These are phyloP conservation scores for Rhopalosiphum nymphaeae DNA, from an alignment of 2,888 invertebrate species.

Conservation along the genomic window DNA sequence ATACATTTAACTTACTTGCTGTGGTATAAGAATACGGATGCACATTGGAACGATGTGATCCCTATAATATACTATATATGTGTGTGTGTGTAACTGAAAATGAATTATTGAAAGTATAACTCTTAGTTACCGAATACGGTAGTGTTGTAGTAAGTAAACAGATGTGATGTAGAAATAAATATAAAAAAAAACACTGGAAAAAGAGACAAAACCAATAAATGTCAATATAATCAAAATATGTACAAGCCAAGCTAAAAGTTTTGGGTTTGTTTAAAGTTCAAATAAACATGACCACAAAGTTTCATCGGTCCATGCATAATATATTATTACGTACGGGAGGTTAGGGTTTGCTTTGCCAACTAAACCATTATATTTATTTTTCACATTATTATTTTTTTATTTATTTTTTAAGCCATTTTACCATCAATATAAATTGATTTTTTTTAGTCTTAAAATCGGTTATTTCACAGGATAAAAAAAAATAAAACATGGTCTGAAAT, in stretches of 20 bases:
- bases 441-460: not conserved
- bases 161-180: not conserved
- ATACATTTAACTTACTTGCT: not conserved
- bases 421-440: not conserved
- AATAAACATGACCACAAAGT: conserved; percentile 49
- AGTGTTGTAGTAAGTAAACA: conserved; percentile 17
- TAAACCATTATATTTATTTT: not conserved
- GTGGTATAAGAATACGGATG: not conserved
- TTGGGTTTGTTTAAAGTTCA: not conserved
- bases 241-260: conserved; percentile 9
- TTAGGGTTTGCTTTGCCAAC: not conserved
- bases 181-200: not conserved
- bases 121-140: not conserved
- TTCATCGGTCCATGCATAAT: conserved; percentile 14
- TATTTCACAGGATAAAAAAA: not conserved
- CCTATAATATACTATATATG: not conserved
- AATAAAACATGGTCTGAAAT: not conserved
- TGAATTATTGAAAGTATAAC: conserved; percentile 3
- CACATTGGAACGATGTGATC: not conserved
- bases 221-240: conserved; percentile 25
- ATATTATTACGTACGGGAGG: conserved; percentile 25
- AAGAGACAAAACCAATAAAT: conserved; percentile 28
- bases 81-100: not conserved
- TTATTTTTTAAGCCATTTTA: not conserved
- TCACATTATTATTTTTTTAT: not conserved